Conservation (phyloP, 2,888 invertebrate species). For the Papilio protenor region DNA sequence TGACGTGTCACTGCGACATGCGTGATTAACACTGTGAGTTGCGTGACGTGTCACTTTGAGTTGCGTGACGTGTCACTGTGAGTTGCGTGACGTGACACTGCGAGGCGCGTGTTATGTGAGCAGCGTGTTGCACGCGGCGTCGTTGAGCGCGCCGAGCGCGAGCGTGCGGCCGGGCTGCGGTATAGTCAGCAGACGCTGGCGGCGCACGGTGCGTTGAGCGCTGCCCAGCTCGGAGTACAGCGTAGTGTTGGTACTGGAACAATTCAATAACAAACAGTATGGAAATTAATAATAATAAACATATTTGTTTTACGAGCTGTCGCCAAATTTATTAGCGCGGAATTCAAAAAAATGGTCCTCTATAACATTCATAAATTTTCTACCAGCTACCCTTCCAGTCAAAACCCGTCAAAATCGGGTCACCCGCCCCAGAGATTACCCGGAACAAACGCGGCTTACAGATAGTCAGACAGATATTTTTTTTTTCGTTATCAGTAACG, state of each 20-base stretch:
- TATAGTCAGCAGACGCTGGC: constrained; percentile 46
- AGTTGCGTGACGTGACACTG: background rate
- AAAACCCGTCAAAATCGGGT: too few species aligned
- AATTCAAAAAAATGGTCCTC: too few species aligned
- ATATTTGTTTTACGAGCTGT: too few species aligned
- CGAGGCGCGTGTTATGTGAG: constrained; percentile 41
- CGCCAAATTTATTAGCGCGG: too few species aligned
- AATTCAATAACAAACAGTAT: background rate
- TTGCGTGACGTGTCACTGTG: background rate
- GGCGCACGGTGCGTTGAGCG: constrained; percentile 37
- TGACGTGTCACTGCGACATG: background rate
- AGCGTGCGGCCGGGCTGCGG: constrained; percentile 55
- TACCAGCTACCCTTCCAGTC: too few species aligned
- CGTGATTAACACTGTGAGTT: background rate
- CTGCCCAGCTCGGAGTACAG: constrained; percentile 34
- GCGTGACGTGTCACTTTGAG: background rate
- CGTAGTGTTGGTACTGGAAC: constrained; percentile 30
- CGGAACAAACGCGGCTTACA: too few species aligned
- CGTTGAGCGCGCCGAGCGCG: constrained; percentile 62
- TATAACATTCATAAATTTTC: too few species aligned
- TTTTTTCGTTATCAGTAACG: too few species aligned
- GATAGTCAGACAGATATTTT: too few species aligned
- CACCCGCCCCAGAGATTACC: too few species aligned
- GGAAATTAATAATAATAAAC: too few species aligned
- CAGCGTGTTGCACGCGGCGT: constrained; percentile 63